Evolutionary conservation across 92 coral and sea anemone species (phyloP), one percentile per base, ranked within the genome.

Genomic region (Umimayanthus chanpuru): DNA sequence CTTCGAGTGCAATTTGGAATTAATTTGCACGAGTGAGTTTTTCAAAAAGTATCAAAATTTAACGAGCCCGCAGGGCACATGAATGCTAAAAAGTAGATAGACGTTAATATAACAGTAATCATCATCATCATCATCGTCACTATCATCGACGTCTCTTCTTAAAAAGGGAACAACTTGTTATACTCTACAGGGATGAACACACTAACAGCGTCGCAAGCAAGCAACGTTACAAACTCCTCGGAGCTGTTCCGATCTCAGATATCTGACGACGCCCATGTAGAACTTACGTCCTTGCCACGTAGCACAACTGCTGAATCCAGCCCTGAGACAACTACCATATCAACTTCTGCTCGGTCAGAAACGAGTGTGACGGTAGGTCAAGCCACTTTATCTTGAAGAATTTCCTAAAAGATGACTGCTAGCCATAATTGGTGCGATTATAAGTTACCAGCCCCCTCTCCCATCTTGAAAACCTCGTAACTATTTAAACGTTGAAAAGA

Each of bases 281-380:
- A 16, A 16, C 49, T 12, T 16, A 80, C 47, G 21, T 32, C 84
- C 7, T 29, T 32, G 49, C 44, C 83, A 4, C 47, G 21, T 10
- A 67, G 11, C 41, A 56, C 71, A 80, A 56, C 67, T 9, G 16
- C 43, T 7, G 26, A 56, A 12, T 41, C 38, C 66, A 78, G 38
- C 32, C 2, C 30, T 5, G 20, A n/a, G 39, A 40, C 38, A n/a
- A 20, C 58, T 32, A 28, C 32, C 29, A 26, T 10, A 9, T n/a
- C 36, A 40, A 43, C 18, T 16, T 9, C 81, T 44, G 36, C 64
- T 25, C 61, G 25, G 5, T 29, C 81, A 47, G 36, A 29, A n/a
- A 78, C 39, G 23, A 78, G 81, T n/a, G 65, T 78, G 81, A 78
- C 81, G 81, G 81, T 78, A 21, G 55, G 81, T 49, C 36, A 21